phyloP scores from a whole-genome alignment of 2,888 invertebrate genomes.

The Ophonus ardosiacus region DNA sequence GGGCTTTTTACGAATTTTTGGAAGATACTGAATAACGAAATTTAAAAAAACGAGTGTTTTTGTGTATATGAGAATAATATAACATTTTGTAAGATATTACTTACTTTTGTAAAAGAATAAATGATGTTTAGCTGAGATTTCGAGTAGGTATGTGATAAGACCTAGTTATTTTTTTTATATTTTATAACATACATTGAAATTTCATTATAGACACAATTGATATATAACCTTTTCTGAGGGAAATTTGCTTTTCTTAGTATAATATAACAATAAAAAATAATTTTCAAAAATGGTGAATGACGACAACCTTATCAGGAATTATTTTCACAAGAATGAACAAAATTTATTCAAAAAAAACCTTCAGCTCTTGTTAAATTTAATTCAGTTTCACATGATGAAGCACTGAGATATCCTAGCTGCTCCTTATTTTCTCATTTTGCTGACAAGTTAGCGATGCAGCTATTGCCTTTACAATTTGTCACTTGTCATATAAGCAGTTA shows the following conservation, averaged over 20 bases:
- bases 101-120: no score
- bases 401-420: not conserved
- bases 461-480: conserved; percentile 25
- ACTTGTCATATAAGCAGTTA: conserved; percentile 30
- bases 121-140: no score
- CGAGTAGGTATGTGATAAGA: no score
- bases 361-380: conserved; percentile 10
- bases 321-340: not conserved
- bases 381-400: conserved; percentile 8
- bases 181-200: no score
- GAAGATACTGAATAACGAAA: no score
- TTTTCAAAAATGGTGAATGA: not conserved
- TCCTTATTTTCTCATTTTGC: conserved; percentile 13
- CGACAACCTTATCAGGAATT: not conserved
- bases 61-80: no score
- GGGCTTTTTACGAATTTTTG: no score
- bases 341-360: not conserved
- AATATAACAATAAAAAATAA: not conserved
- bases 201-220: not conserved
- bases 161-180: no score
- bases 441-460: conserved; percentile 19
- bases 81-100: no score
- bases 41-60: no score
- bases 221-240: no score
- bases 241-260: no score